Base-by-base conservation (phyloP, 1,140 invertebrate genomes). In the Drosophila simulans region DNA sequence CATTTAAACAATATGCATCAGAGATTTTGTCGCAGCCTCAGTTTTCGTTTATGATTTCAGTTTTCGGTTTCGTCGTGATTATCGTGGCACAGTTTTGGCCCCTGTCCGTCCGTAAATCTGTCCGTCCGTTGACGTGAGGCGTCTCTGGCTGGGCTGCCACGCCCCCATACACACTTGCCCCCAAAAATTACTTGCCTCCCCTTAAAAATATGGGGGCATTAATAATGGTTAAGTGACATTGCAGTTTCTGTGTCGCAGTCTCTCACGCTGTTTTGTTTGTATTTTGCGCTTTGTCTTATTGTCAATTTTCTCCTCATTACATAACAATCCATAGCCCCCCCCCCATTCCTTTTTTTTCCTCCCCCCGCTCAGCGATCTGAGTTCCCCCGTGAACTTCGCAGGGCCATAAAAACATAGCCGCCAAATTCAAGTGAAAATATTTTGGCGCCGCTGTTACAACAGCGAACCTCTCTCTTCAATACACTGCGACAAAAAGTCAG, bases 381-480 rank as follows among this genome's bases (percentile, higher is more conserved):
- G 40, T 45, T 66, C 65, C 63, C 65, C 48, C 40, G 66, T 82
- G 79, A 82, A 78, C 73, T 82, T 82, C 74, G 58, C 45, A 46
- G 22, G 62, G 57, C 80, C 40, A 80, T 84, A 80, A 84, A 66
- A 57, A 66, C 64, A 55, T 49, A 48, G 48, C 63, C 63, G 55
- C 80, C 63, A 79, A 77, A 84, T 66, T 62, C 62, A 81, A 82
- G 82, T 85, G 82, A 85, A 85, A 85, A 81, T 85, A 85, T 81
- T 74, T 86, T 85, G 82, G 56, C 68, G 82, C 77, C 77, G 52
- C 42, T 76, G 58, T 84, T 84, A 54, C 65, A 65, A 77, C 59
- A 81, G 31, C 25, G 37, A 56, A 13, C 43, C 56, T 34, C 58
- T 51, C 42, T 51, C 66, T n/a, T 43, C 22, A 27, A 7, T 22